phyloP scores from a whole-genome alignment of 1,140 invertebrate genomes.

The Neuroterus valhalla region DNA sequence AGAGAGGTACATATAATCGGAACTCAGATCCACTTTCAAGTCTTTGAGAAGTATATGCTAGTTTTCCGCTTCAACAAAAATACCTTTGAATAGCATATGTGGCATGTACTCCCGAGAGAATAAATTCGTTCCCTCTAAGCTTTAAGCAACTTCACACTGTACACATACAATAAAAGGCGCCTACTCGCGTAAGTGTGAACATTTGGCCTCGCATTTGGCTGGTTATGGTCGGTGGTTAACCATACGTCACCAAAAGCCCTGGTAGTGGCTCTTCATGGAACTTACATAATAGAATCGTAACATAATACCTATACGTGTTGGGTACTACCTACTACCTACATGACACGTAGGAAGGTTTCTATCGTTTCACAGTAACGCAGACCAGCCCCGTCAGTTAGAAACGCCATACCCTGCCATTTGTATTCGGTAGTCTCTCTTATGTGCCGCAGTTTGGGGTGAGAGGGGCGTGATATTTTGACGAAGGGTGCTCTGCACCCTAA shows the following conservation, averaged over 20 bases:
- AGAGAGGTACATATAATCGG: no score
- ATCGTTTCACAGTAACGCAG: conserved; percentile 7
- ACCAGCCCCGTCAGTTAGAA: conserved; percentile 47
- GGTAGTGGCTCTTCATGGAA: conserved; percentile 40
- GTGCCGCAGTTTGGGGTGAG: conserved; percentile 42
- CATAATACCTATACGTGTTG: conserved; percentile 44
- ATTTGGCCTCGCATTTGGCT: conserved; percentile 54
- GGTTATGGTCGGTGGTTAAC: conserved; percentile 53
- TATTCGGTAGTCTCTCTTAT: conserved; percentile 25
- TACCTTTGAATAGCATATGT: conserved; percentile 28
- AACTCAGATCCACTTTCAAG: not conserved
- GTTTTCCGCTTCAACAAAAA: conserved; percentile 38
- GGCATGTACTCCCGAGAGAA: no score
- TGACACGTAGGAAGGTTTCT: conserved; percentile 23
- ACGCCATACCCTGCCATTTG: conserved; percentile 46
- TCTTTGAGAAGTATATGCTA: not conserved
- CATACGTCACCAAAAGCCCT: conserved; percentile 39
- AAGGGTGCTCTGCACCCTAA: conserved; percentile 15
- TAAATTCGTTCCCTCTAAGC: no score
- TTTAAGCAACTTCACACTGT: no score
- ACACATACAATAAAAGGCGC: not conserved
- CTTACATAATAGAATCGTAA: conserved; percentile 53
- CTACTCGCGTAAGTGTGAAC: conserved; percentile 45
- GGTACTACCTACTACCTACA: conserved; percentile 32
- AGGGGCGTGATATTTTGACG: conserved; percentile 48